Conservation (phyloP, 2,113 vertebrate species). For the Nibea albiflora region DNA sequence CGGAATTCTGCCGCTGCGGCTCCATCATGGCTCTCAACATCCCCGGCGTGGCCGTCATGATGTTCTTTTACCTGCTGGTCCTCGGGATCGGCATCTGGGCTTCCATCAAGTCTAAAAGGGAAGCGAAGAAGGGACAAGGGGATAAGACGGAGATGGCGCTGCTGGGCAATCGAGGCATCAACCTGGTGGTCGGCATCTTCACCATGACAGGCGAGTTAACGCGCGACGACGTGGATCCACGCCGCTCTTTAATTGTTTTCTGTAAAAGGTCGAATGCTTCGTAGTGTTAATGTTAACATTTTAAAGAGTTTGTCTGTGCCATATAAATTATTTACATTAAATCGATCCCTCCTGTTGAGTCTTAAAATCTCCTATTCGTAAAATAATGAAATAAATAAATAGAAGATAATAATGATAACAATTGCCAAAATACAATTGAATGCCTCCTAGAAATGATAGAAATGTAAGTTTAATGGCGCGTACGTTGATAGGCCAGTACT, state of each 20-base stretch:
- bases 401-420: too few species aligned
- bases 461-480: background rate
- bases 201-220: constrained; percentile 70
- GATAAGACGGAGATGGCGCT: constrained; percentile 69
- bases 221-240: background rate
- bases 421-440: background rate
- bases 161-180: constrained; percentile 69
- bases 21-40: constrained; percentile 66
- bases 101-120: constrained; percentile 60
- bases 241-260: background rate
- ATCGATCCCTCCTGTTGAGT: background rate
- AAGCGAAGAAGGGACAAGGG: constrained; percentile 60
- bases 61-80: constrained; percentile 68
- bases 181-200: constrained; percentile 69
- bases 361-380: background rate
- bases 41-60: constrained; percentile 64
- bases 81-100: constrained; percentile 70
- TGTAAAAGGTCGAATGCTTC: accelerated
- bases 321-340: background rate
- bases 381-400: background rate
- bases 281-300: background rate
- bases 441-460: background rate
- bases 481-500: too few species aligned
- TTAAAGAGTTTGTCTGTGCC: background rate
- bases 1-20: background rate